These are phyloP conservation scores for Drosophila ohnishii DNA, from an alignment of 1,140 invertebrate species.

Conservation along the genomic window DNA sequence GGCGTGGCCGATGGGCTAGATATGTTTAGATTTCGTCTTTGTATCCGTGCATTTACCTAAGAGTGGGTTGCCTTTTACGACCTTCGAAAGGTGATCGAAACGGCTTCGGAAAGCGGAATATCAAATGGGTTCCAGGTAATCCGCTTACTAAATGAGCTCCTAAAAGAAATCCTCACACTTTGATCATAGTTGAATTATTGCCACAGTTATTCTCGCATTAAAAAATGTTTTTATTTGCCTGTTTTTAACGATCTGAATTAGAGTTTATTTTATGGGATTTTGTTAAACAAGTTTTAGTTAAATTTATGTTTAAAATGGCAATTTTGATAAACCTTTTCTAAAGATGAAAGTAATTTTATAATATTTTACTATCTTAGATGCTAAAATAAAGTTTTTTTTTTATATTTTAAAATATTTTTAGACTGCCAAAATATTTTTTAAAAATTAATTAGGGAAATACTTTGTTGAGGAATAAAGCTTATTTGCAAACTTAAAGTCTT, in stretches of 20 bases:
- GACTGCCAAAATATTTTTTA: too few relatives aligned
- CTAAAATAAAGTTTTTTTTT: neutral
- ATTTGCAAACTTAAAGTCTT: too few relatives aligned
- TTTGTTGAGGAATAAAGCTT: too few relatives aligned
- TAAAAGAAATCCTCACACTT: neutral
- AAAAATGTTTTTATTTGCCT: neutral
- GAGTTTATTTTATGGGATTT: neutral
- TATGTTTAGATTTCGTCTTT: conserved; percentile 65
- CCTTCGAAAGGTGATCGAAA: conserved; percentile 21
- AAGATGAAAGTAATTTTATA: neutral
- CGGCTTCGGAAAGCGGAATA: conserved; percentile 9
- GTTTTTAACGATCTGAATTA: neutral
- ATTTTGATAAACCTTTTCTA: neutral
- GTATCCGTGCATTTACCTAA: neutral
- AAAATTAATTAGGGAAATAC: too few relatives aligned
- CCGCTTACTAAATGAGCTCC: conserved; percentile 15
- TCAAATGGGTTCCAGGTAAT: conserved; percentile 22
- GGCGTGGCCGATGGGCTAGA: conserved; percentile 60
- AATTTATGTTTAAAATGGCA: neutral
- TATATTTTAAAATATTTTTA: too few relatives aligned
- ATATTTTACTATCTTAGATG: too few relatives aligned
- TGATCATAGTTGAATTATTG: conserved; percentile 3
- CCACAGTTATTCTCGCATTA: neutral
- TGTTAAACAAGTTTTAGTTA: neutral
- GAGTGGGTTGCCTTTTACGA: conserved; percentile 28